Percentiles rank a stretch among this genome's conserved stretches.
Conservation (phyloP, 2,888 invertebrate species). For the Rhaphigaster nebulosa region DNA sequence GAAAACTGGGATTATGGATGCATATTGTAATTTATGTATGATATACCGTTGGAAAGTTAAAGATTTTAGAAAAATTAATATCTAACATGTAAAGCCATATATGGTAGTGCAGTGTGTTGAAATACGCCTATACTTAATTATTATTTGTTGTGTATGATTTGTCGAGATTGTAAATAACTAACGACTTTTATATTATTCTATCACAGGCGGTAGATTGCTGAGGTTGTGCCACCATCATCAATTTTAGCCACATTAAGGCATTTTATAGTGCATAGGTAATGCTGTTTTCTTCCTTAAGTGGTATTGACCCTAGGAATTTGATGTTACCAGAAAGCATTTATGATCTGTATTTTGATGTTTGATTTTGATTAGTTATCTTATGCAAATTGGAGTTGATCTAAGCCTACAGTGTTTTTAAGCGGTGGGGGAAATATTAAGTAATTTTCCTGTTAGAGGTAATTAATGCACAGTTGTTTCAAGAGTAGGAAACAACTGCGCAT, state of each 20-base stretch:
- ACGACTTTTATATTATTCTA: neutral
- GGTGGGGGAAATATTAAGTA: neutral
- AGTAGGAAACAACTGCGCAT: too few species aligned
- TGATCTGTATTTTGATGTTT: neutral
- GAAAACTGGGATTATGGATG: too few species aligned
- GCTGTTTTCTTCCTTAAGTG: constrained; percentile 5
- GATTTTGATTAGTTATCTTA: neutral
- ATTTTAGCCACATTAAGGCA: neutral
- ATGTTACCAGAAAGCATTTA: neutral
- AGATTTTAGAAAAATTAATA: too few species aligned
- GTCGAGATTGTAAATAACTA: neutral
- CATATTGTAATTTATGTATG: too few species aligned
- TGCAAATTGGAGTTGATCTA: neutral
- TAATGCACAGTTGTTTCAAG: too few species aligned
- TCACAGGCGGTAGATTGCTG: neutral
- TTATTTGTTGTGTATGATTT: too few species aligned
- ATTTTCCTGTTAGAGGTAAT: neutral
- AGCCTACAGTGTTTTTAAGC: neutral
- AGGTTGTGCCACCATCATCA: neutral
- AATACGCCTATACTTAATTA: too few species aligned
- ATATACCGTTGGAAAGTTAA: too few species aligned
- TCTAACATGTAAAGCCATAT: too few species aligned
- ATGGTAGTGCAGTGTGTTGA: too few species aligned
- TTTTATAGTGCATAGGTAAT: constrained; percentile 9
- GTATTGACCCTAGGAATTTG: neutral